Conservation (phyloP, 1,140 invertebrate species). For the Sarcophaga bullata region DNA sequence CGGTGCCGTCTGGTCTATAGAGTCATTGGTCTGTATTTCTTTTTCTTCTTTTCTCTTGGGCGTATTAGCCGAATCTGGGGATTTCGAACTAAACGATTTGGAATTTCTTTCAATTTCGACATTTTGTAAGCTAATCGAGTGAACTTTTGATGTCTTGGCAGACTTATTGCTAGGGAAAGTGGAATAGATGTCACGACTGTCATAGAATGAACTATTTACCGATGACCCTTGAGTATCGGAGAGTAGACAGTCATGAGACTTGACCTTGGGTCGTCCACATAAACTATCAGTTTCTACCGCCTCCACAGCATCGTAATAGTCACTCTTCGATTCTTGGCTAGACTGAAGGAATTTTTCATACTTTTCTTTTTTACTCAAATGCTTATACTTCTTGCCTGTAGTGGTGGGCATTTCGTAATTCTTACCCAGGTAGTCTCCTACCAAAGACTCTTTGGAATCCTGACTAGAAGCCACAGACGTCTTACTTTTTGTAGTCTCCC, state of each 20-base stretch:
- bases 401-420: slow-evolving; percentile 66
- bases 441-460: slow-evolving; percentile 70
- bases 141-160: slow-evolving; percentile 70
- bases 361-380: slow-evolving; percentile 60
- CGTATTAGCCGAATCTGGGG: slow-evolving; percentile 57
- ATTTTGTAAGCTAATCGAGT: slow-evolving; percentile 74
- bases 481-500: slow-evolving; percentile 71
- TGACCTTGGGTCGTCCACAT: slow-evolving; percentile 61
- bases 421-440: slow-evolving; percentile 58
- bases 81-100: slow-evolving; percentile 62
- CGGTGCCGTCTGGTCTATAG: slow-evolving; percentile 57
- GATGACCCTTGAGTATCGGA: slow-evolving; percentile 68
- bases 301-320: slow-evolving; percentile 70
- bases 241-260: slow-evolving; percentile 71
- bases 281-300: slow-evolving; percentile 51
- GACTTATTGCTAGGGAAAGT: slow-evolving; percentile 72
- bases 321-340: slow-evolving; percentile 74
- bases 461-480: slow-evolving; percentile 73
- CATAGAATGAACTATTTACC: slow-evolving; percentile 71
- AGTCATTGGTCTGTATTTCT: slow-evolving; percentile 60
- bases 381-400: slow-evolving; percentile 62
- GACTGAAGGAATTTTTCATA: slow-evolving; percentile 69
- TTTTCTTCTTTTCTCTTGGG: slow-evolving; percentile 58
- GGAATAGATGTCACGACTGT: slow-evolving; percentile 72
- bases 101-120: slow-evolving; percentile 74